These are phyloP conservation scores for Drosophila setifemur DNA, from an alignment of 1,140 invertebrate genomes.

Conservation along the genomic window DNA sequence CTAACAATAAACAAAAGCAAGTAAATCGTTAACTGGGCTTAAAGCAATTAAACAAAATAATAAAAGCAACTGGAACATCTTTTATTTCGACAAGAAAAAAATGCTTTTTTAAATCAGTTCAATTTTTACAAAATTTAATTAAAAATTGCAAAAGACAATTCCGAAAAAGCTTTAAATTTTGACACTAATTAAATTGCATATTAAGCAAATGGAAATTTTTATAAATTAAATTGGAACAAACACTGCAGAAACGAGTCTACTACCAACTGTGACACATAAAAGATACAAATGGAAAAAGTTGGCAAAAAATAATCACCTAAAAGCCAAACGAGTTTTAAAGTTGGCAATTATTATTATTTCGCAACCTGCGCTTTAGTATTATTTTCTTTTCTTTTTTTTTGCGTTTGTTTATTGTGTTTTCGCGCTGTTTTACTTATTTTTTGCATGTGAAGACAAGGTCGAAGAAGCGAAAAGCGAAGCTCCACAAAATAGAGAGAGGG, in stretches of 20 bases:
- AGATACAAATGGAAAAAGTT: not conserved
- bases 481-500: not conserved
- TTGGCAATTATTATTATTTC: not conserved
- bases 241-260: too few species aligned
- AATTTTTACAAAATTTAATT: too few species aligned
- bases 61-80: too few species aligned
- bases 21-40: not conserved
- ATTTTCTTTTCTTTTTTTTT: not conserved
- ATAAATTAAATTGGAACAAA: not conserved
- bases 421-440: too few species aligned
- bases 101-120: too few species aligned
- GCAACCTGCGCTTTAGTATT: not conserved
- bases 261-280: not conserved
- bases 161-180: too few species aligned
- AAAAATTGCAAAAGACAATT: too few species aligned
- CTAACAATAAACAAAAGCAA: not conserved
- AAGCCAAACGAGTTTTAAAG: not conserved
- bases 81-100: too few species aligned
- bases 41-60: too few species aligned
- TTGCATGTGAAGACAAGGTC: conserved; percentile 41
- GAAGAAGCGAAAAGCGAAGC: not conserved
- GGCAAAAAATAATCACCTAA: not conserved
- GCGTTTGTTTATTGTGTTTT: not conserved
- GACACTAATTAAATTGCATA: too few species aligned
- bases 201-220: too few species aligned